phyloP scores from a whole-genome alignment of 1,140 invertebrate genomes.

The Nasonia longicornis region DNA sequence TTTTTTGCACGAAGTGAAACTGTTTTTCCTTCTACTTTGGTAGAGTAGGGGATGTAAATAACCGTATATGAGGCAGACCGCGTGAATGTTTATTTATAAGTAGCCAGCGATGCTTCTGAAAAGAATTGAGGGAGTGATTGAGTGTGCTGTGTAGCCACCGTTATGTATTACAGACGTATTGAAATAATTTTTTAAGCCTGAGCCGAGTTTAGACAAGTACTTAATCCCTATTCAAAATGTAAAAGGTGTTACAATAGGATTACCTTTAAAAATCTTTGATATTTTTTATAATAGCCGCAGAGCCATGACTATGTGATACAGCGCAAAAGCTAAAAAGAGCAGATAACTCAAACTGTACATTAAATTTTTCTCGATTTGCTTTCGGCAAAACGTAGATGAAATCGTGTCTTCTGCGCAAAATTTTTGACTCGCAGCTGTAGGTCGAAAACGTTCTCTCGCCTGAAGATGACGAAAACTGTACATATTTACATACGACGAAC shows the following conservation, averaged over 20 bases:
- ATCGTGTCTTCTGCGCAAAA: not conserved
- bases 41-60: not conserved
- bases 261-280: not conserved
- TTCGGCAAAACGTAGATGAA: not conserved
- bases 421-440: slow-evolving; percentile 3
- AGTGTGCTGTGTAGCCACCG: not conserved
- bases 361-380: not conserved
- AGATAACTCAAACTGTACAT: not conserved
- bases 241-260: not conserved
- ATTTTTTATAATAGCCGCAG: not conserved
- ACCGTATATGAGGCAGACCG: not conserved
- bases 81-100: not conserved
- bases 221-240: not conserved
- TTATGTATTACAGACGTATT: not conserved
- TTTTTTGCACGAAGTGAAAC: not conserved
- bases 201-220: not conserved
- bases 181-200: not conserved
- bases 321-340: not conserved
- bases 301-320: slow-evolving; percentile 22
- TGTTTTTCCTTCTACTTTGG: not conserved
- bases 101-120: not conserved
- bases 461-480: slow-evolving; percentile 20
- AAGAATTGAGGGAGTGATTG: not conserved
- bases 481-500: not conserved
- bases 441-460: not conserved